These are phyloP conservation scores for Pyrochroa serraticornis DNA, from an alignment of 2,888 invertebrate species.

Conservation along the genomic window DNA sequence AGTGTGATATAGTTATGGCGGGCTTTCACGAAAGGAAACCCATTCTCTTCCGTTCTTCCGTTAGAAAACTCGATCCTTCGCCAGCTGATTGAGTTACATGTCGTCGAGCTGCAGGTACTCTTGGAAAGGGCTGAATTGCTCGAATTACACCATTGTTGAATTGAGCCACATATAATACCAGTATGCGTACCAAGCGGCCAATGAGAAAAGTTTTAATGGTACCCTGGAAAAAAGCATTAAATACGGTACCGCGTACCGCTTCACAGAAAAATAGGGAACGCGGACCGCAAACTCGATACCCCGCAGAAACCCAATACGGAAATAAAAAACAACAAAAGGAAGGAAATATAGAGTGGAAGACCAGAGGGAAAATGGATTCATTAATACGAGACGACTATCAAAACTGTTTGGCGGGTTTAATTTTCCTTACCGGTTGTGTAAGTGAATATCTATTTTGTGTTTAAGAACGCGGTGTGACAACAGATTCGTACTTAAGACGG, in stretches of 20 bases:
- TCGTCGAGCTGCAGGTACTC: slow-evolving; percentile 34
- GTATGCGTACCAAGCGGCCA: slow-evolving; percentile 29
- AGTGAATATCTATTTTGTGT: slow-evolving; percentile 58
- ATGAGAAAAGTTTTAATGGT: background rate
- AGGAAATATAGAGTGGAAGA: slow-evolving; percentile 50
- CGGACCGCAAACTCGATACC: slow-evolving; percentile 54
- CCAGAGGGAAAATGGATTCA: slow-evolving; percentile 18
- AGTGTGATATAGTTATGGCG: too few species aligned
- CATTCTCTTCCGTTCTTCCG: slow-evolving; percentile 14
- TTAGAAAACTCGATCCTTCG: slow-evolving; percentile 39
- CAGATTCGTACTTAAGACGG: slow-evolving; percentile 55
- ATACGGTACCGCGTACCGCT: slow-evolving; percentile 33
- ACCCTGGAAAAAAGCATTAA: slow-evolving; percentile 10
- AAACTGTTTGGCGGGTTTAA: slow-evolving; percentile 51
- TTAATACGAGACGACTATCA: slow-evolving; percentile 38
- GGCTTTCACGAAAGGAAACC: background rate
- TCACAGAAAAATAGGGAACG: slow-evolving; percentile 30
- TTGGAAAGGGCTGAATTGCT: slow-evolving; percentile 13
- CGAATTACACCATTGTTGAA: slow-evolving; percentile 32
- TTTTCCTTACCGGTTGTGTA: slow-evolving; percentile 52
- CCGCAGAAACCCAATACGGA: slow-evolving; percentile 51
- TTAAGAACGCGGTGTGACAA: slow-evolving; percentile 57
- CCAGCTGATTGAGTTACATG: slow-evolving; percentile 40
- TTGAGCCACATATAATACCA: slow-evolving; percentile 33
- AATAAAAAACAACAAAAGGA: slow-evolving; percentile 46